Evolutionary conservation across 2,797 vertebrate genomes (phyloP).

Genomic region (Pseudomugil gertrudae): DNA sequence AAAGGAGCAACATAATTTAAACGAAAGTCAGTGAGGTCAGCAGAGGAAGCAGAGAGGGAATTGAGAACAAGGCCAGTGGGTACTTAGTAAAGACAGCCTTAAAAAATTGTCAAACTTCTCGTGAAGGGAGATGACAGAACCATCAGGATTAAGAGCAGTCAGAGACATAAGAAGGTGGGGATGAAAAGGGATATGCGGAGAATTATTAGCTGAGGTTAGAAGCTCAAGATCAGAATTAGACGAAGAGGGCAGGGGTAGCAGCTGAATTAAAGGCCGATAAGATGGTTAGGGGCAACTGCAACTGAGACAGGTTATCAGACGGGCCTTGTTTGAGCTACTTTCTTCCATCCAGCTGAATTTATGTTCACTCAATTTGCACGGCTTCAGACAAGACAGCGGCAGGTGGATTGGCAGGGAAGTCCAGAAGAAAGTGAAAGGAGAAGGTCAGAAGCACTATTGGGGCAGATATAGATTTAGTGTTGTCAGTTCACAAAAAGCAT

Average conservation of each 20-base stretch:
- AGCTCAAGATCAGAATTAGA: constrained; percentile 48
- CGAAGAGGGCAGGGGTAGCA: constrained; percentile 28
- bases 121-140: constrained; percentile 33
- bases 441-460: constrained; percentile 58
- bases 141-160: constrained; percentile 18
- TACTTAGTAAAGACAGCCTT: constrained; percentile 35
- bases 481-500: constrained; percentile 52
- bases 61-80: constrained; percentile 32
- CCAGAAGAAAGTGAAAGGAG: constrained; percentile 43
- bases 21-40: constrained; percentile 57
- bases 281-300: constrained; percentile 36
- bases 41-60: constrained; percentile 42
- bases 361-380: constrained; percentile 65
- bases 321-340: constrained; percentile 51
- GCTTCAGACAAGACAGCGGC: constrained; percentile 48
- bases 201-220: constrained; percentile 48
- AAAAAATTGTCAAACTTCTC: constrained; percentile 34
- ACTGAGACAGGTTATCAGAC: constrained; percentile 65
- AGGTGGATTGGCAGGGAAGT: constrained; percentile 52
- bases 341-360: constrained; percentile 46
- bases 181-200: constrained; percentile 20
- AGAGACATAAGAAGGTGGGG: constrained; percentile 21
- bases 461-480: constrained; percentile 56
- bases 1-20: constrained; percentile 63
- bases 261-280: constrained; percentile 60